Evolutionary conservation across 53 echinoderm and acorn worm species (phyloP).

Genomic region (Zoroaster sp.): DNA sequence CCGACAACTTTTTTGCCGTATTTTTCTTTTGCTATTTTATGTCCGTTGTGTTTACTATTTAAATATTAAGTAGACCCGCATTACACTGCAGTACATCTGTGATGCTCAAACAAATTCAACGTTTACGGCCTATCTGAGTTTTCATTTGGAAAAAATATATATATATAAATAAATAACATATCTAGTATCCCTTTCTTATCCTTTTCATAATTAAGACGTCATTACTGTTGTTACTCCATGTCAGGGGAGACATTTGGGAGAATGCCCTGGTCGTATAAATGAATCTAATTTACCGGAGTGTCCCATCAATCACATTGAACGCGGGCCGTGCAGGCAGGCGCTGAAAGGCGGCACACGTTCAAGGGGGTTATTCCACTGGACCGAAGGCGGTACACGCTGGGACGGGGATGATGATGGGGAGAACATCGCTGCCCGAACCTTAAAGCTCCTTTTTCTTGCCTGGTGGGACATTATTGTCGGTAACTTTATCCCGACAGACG

Average conservation of each 20-base stretch:
- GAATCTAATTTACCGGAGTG: slow-evolving; percentile 34
- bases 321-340: background rate
- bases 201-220: background rate
- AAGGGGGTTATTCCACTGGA: background rate
- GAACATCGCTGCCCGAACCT: background rate
- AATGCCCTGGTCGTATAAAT: background rate
- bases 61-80: no score
- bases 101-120: no score
- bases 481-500: slow-evolving; percentile 54
- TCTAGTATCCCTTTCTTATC: background rate
- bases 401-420: background rate
- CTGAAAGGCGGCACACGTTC: background rate
- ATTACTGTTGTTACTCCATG: background rate
- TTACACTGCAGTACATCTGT: no score
- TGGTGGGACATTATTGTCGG: slow-evolving; percentile 16
- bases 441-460: background rate
- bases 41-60: no score
- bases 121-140: no score
- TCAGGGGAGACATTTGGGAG: background rate
- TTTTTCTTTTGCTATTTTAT: no score
- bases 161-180: no score
- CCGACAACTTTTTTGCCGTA: no score
- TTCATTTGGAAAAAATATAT: no score
- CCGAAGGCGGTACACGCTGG: background rate
- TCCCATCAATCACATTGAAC: slow-evolving; percentile 5